phyloP scores from a whole-genome alignment of 2,888 invertebrate species.

The Lumbricus terrestris region DNA sequence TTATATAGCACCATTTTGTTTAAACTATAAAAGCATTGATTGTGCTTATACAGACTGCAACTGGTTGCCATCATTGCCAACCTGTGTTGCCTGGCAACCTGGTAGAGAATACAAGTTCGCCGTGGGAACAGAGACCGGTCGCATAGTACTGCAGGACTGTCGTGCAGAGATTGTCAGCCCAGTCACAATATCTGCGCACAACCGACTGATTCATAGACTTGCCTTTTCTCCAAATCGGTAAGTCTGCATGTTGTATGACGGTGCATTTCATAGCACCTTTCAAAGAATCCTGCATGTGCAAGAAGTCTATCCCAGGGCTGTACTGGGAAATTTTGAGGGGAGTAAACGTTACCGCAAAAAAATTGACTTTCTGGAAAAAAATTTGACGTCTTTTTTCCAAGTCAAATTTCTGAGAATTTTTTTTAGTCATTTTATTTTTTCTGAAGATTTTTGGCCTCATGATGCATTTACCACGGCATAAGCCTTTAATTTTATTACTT shows the following conservation, averaged over 20 bases:
- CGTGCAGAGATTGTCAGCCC: slow-evolving; percentile 4
- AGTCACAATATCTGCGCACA: neutral
- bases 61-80: neutral
- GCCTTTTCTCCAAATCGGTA: neutral
- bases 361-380: no score
- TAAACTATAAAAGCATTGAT: neutral
- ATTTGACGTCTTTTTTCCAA: no score
- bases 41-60: neutral
- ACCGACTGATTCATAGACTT: neutral
- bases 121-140: neutral
- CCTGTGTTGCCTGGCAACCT: slow-evolving; percentile 15
- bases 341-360: no score
- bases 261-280: neutral
- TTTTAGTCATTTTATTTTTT: no score
- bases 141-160: neutral
- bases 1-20: no score
- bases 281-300: neutral
- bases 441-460: no score
- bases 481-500: no score
- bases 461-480: no score
- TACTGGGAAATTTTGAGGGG: no score
- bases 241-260: neutral
- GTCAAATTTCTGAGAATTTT: no score
- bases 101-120: neutral
- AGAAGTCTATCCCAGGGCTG: no score